Base-by-base conservation (phyloP, 2,888 invertebrate species). In the Unio delphinus region DNA sequence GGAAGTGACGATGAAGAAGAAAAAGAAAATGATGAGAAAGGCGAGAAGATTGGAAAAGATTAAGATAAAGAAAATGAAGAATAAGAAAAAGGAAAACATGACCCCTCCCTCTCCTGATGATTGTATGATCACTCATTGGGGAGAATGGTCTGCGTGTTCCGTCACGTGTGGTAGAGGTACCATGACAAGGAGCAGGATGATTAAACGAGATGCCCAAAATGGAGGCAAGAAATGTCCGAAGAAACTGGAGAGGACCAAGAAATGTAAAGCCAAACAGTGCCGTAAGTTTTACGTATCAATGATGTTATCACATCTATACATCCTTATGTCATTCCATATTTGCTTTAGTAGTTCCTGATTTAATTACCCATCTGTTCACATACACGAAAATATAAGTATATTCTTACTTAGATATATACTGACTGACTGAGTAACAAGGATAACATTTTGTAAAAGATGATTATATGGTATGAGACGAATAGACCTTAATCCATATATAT, bases 91-190 rank as follows among this genome's bases (percentile, higher is more conserved):
- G 11, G 68, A 72, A 64, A 60, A 55, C 30, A 58, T 60, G 34
- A 64, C 68, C 45, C 54, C 56, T 59, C 80, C 78, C 34, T 75
- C 79, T 1, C 66, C 61, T 30, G 76, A 82, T 45, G 80, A 88
- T 76, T 89, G 89, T 76, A 81, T 86, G 81, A 82, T 87, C 0
- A 84, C 87, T 7, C 75, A 82, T 8, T 89, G 88, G 88, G 75
- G 85, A 1, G 75, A 80, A 6, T 89, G 88, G 88, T 79, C 84
- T 3, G 70, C 80, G 20, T 90, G 90, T 71, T 86, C 88, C 0
- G 84, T 80, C 55, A 86, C 86, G 1, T 89, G 89, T 74, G 87
- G 86, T 17, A 73, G 73, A 54, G 83, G 83, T 8, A 66, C 79
- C 55, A 75, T 76, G 20, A 75, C 68, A 56, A 81, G 83, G 73